phyloP scores from a whole-genome alignment of 2,113 vertebrate genomes.

The Lichenostomus cassidix region DNA sequence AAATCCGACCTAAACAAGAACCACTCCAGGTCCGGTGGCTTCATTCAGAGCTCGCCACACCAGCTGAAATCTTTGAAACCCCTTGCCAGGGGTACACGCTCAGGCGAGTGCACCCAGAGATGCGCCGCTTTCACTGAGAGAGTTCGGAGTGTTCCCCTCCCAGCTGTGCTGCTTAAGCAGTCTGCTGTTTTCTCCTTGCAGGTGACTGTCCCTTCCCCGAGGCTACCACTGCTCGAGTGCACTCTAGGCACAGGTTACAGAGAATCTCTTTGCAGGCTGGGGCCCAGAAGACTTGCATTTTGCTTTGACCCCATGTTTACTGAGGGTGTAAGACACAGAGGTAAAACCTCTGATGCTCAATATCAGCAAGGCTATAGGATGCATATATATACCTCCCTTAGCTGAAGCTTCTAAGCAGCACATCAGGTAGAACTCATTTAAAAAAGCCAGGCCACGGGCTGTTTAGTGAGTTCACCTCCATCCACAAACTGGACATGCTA shows the following conservation, averaged over 20 bases:
- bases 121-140: neutral
- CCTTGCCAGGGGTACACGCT: neutral
- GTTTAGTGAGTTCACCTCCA: neutral
- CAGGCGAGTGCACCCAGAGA: neutral
- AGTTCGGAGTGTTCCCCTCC: neutral
- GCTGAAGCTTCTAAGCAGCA: neutral
- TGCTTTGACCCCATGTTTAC: neutral
- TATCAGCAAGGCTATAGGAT: neutral
- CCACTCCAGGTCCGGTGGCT: neutral
- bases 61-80: neutral
- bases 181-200: neutral
- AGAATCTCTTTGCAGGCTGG: neutral
- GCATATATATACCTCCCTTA: neutral
- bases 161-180: neutral
- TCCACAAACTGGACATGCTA: neutral
- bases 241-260: neutral
- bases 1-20: neutral
- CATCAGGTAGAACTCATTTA: neutral
- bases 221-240: neutral
- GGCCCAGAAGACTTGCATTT: neutral
- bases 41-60: neutral
- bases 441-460: neutral
- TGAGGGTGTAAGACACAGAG: neutral
- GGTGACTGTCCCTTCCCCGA: neutral
- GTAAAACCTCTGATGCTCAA: neutral